Percentiles rank a stretch among this genome's conserved stretches.
Conservation (phyloP, 2,113 vertebrate genomes). For the mouse (Mus musculus) region GRCm39 chr1:57453001-57453500, state of each 20-base stretch:
- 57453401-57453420: not conserved
- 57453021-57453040: not conserved
- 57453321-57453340: not conserved
- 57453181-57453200: not conserved
- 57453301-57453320: not conserved
- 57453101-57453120: not conserved
- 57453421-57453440: not conserved
- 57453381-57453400: not conserved
- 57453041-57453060: not conserved
- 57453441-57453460: not conserved
- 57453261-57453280: not conserved
- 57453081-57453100: constrained; percentile 5
- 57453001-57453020: not conserved
- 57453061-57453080: not conserved
- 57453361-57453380: not conserved
- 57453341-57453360: not conserved
- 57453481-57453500: not conserved
- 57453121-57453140: not conserved
- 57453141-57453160: not conserved
- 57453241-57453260: not conserved
- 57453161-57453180: not conserved
- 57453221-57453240: not conserved
- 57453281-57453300: not conserved
- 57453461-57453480: not conserved
- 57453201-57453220: not conserved